These are phyloP conservation scores for Coregonus clupeaformis DNA, from an alignment of 2,113 vertebrate species.

Conservation along the genomic window DNA sequence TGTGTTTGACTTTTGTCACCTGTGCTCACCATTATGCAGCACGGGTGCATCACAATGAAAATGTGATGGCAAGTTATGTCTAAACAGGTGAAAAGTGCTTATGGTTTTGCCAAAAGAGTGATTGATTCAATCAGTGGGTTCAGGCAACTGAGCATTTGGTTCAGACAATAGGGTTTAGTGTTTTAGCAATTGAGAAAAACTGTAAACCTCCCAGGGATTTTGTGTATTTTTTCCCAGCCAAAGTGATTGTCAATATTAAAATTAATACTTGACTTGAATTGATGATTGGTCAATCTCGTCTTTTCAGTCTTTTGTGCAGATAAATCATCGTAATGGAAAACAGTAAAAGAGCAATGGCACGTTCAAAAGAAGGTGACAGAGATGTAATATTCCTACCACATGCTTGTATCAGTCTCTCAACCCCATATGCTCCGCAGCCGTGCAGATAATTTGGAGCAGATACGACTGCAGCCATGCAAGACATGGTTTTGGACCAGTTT, in stretches of 20 bases:
- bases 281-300: background rate
- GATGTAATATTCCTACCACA: slow-evolving; percentile 60
- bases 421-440: slow-evolving; percentile 65
- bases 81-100: no score
- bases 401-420: slow-evolving; percentile 49
- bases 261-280: background rate
- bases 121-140: no score
- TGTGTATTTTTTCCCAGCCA: background rate
- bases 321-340: slow-evolving; percentile 36
- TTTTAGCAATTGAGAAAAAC: no score
- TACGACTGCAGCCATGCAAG: slow-evolving; percentile 45
- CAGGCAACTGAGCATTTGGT: no score
- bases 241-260: background rate
- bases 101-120: no score
- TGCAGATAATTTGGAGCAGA: slow-evolving; percentile 62
- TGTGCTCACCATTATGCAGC: no score
- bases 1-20: no score
- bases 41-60: no score
- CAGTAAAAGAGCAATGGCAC: slow-evolving; percentile 34
- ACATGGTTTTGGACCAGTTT: slow-evolving; percentile 38
- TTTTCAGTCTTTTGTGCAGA: slow-evolving; percentile 2
- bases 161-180: no score
- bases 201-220: background rate
- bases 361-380: slow-evolving; percentile 51
- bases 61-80: no score